Percentiles rank a stretch among this genome's conserved stretches.
phyloP scores from a whole-genome alignment of 2,113 vertebrate species.

The Vireo altiloquus region DNA sequence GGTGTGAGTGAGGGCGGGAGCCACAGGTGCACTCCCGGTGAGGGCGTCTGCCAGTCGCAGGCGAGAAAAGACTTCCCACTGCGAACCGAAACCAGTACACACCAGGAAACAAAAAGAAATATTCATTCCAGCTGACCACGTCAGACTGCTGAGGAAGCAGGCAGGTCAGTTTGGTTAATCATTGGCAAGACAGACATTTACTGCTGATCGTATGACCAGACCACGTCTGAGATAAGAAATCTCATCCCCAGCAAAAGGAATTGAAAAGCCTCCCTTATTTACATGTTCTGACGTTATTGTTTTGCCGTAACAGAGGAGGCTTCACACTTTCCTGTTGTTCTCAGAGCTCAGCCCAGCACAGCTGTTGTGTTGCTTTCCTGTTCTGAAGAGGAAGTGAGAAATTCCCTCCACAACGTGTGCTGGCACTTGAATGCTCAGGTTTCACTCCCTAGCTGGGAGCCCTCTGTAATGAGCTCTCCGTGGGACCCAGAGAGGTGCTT shows the following conservation, averaged over 20 bases:
- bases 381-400: slow-evolving; percentile 43
- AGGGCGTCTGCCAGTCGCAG: background rate
- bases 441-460: background rate
- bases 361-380: slow-evolving; percentile 3
- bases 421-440: background rate
- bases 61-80: background rate
- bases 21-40: background rate
- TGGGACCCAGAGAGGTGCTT: background rate
- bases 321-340: background rate
- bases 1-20: background rate
- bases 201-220: background rate
- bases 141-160: slow-evolving; percentile 35
- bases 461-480: background rate
- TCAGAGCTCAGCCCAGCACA: background rate
- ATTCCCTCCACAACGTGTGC: background rate
- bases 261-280: background rate
- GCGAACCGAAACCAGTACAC: background rate
- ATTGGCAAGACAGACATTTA: slow-evolving; percentile 52
- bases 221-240: background rate
- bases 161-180: slow-evolving; percentile 63
- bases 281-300: background rate
- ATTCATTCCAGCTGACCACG: slow-evolving; percentile 32
- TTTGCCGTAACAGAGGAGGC: background rate
- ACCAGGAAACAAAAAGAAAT: slow-evolving; percentile 70
- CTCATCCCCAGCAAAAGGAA: background rate